Evolutionary conservation across 1,140 invertebrate species (phyloP).

Genomic region (Danaus melanippus): DNA sequence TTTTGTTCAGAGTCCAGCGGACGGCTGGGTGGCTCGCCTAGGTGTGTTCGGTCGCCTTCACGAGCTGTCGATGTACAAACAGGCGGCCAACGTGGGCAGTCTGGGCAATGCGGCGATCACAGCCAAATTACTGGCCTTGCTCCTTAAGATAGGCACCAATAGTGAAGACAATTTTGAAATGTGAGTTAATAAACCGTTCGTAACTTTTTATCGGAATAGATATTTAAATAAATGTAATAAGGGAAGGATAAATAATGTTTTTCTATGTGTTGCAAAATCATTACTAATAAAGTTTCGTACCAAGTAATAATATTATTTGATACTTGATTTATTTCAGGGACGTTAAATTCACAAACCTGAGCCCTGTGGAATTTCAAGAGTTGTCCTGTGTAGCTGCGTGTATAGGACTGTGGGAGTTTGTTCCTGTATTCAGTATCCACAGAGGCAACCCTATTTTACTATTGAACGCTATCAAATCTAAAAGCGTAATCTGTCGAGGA

Average conservation of each 20-base stretch:
- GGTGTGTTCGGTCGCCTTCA: constrained; percentile 53
- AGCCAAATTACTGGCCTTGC: constrained; percentile 42
- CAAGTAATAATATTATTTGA: too few relatives aligned
- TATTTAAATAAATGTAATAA: too few relatives aligned
- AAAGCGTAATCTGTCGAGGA: constrained; percentile 44
- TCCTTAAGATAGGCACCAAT: constrained; percentile 46
- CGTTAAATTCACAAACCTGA: constrained; percentile 38
- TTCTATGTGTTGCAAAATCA: too few relatives aligned
- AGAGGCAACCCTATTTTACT: constrained; percentile 41
- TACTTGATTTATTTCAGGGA: constrained; percentile 32
- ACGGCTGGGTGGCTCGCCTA: constrained; percentile 54
- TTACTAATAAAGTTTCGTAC: too few relatives aligned
- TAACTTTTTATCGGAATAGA: too few relatives aligned
- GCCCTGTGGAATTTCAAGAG: constrained; percentile 38
- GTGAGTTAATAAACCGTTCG: constrained; percentile 28
- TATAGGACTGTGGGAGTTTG: constrained; percentile 51
- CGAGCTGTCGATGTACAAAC: constrained; percentile 48
- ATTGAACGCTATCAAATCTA: constrained; percentile 38
- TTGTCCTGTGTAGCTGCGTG: constrained; percentile 40
- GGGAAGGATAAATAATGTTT: too few relatives aligned
- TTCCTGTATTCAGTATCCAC: constrained; percentile 50
- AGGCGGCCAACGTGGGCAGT: constrained; percentile 26
- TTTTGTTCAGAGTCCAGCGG: constrained; percentile 38
- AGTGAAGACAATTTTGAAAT: constrained; percentile 45
- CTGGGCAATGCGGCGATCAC: constrained; percentile 47